Evolutionary conservation across 2,888 invertebrate genomes (phyloP).

Genomic region (Chrysomela aeneicollis): DNA sequence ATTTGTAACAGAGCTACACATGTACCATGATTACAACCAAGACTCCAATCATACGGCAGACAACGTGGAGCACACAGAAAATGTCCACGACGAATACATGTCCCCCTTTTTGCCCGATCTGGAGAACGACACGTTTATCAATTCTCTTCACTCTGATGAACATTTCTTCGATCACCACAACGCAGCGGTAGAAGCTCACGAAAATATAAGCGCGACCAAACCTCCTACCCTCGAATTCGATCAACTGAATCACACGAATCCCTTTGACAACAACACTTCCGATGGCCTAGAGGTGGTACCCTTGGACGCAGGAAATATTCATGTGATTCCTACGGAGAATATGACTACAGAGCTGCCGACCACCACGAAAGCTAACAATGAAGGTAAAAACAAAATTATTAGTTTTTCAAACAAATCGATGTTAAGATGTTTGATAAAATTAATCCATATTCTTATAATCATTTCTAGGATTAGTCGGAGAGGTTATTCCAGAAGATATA

Average conservation of each 20-base stretch:
- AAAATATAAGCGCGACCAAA: constrained; percentile 54
- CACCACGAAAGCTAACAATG: background rate
- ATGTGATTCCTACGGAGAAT: constrained; percentile 24
- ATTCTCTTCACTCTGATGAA: constrained; percentile 66
- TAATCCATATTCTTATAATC: too few relatives aligned
- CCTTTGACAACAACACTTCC: constrained; percentile 57
- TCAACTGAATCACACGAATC: constrained; percentile 62
- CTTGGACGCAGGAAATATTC: constrained; percentile 34
- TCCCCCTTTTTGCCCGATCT: constrained; percentile 74
- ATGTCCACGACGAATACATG: constrained; percentile 62
- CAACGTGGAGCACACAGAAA: constrained; percentile 42
- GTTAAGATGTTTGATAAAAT: too few relatives aligned
- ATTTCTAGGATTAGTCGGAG: too few relatives aligned
- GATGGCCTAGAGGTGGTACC: constrained; percentile 49
- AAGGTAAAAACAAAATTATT: background rate
- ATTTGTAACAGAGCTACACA: constrained; percentile 22
- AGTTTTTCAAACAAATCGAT: too few relatives aligned
- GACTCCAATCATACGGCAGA: constrained; percentile 22
- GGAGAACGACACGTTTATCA: constrained; percentile 68
- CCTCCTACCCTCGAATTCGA: constrained; percentile 60
- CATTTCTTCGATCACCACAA: constrained; percentile 46
- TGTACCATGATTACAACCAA: constrained; percentile 6
- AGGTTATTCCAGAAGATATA: background rate
- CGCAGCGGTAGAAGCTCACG: constrained; percentile 34
- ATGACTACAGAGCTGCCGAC: constrained; percentile 13